Base-by-base conservation (phyloP, 2,888 invertebrate species). In the Synanthedon formicaeformis region DNA sequence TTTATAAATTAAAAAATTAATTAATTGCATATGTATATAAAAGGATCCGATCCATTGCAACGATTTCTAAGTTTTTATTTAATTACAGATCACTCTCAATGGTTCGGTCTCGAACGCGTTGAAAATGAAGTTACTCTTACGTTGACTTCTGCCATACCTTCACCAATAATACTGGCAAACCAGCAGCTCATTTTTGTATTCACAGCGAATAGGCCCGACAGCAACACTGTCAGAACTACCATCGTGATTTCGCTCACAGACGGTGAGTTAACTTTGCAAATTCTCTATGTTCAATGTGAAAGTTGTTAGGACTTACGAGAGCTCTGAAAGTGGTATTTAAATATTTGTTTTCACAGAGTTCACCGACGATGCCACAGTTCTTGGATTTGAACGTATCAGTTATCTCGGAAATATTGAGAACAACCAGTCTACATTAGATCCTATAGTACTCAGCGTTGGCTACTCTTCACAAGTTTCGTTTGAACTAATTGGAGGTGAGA, bases 401-500 rank as follows among this genome's bases (percentile, higher is more conserved):
- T 65, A 64, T 54, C 54, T 60, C 27, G 65, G 65, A 5, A 50
- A 50, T 27, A 59, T 65, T n/a, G 55, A 62, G 41, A 57, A 60
- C 51, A 53, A 53, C 23, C 54, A 53, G 51, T 52, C 63, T 34
- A 49, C 57, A 51, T 50, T 61, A 49, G 34, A 18, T 4, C 57
- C 62, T 14, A 55, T 58, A 41, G 63, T 48, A 41, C 54, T 50
- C 23, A 55, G 68, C 34, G 55, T 56, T 48, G 61, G 63, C 50
- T 63, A 63, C 55, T 54, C 61, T 11, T 52, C 50, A 6, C 57
- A 62, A 50, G 53, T 63, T 3, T 51, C 41, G 18, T 54, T 63
- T n/a, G 53, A 54, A 6, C 51, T 69, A n/a, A 51, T 27, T 11
- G 69, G 69, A 65, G 67, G 69, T 71, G 65, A 49, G 11, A 10